Conservation (phyloP, 2,888 invertebrate genomes). For the Cosmopolites sordidus region DNA sequence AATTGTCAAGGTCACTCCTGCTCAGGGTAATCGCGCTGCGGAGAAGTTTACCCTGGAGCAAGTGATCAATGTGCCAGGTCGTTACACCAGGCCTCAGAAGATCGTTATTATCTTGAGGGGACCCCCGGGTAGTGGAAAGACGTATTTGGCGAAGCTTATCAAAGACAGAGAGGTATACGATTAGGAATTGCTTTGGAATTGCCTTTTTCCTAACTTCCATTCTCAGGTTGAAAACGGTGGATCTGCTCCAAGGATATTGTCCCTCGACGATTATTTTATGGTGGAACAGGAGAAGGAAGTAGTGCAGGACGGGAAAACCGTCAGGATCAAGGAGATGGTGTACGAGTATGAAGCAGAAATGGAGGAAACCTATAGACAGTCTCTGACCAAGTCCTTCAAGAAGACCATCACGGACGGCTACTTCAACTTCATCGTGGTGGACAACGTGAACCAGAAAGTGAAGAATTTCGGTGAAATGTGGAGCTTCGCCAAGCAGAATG, state of each 20-base stretch:
- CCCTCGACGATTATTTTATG: slow-evolving; percentile 94
- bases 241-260: slow-evolving; percentile 85
- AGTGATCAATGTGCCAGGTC: slow-evolving; percentile 73
- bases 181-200: neutral
- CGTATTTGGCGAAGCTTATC: slow-evolving; percentile 81
- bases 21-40: slow-evolving; percentile 15
- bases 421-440: slow-evolving; percentile 89
- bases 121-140: slow-evolving; percentile 92
- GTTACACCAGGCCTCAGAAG: slow-evolving; percentile 70
- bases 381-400: slow-evolving; percentile 83
- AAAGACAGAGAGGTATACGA: slow-evolving; percentile 66
- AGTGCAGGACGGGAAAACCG: slow-evolving; percentile 67
- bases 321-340: slow-evolving; percentile 66
- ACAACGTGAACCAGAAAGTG: slow-evolving; percentile 81
- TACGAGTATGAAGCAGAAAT: slow-evolving; percentile 85
- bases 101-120: slow-evolving; percentile 89
- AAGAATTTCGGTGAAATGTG: slow-evolving; percentile 83
- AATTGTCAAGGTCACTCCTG: slow-evolving; percentile 14
- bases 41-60: slow-evolving; percentile 63
- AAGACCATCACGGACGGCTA: slow-evolving; percentile 86
- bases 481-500: slow-evolving; percentile 77
- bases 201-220: neutral
- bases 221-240: slow-evolving; percentile 72
- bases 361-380: slow-evolving; percentile 77
- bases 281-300: slow-evolving; percentile 75